Conservation (phyloP, 92 coral and sea anemone genomes). For the Montipora capitata region DNA sequence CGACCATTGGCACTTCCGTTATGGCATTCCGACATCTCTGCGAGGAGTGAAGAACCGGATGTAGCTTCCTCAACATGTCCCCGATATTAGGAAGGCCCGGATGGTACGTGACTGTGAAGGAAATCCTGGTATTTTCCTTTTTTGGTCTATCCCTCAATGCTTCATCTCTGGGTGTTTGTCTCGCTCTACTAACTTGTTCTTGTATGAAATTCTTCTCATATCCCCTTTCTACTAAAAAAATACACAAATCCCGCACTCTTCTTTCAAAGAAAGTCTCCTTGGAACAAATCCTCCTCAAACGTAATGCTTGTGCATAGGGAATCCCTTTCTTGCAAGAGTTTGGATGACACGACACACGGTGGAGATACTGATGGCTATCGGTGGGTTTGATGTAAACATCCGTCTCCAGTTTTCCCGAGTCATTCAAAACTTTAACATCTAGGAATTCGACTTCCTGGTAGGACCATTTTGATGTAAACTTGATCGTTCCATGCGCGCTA, state of each 20-base stretch:
- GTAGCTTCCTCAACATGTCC: constrained; percentile 4
- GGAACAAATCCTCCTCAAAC: too few relatives aligned
- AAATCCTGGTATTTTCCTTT: too few relatives aligned
- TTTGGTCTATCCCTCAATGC: too few relatives aligned
- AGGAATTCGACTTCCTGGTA: too few relatives aligned
- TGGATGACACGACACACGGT: not conserved
- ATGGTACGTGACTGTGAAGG: too few relatives aligned
- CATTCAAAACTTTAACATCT: not conserved
- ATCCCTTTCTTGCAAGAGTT: too few relatives aligned
- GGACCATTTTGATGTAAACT: too few relatives aligned
- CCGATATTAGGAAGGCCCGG: constrained; percentile 33
- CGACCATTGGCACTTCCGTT: constrained; percentile 1
- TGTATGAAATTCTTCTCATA: too few relatives aligned
- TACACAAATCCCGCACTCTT: constrained; percentile 6
- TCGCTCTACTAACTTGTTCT: not conserved
- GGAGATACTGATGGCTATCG: not conserved
- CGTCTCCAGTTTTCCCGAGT: not conserved
- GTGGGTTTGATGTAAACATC: not conserved
- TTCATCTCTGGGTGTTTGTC: too few relatives aligned
- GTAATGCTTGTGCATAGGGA: too few relatives aligned
- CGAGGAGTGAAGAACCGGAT: not conserved
- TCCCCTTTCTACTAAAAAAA: not conserved
- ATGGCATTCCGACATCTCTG: constrained; percentile 16
- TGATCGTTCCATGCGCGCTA: too few relatives aligned
- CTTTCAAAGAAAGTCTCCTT: too few relatives aligned